Conservation (phyloP, 1,140 invertebrate genomes). For the Caenorhabditis briggsae region DNA sequence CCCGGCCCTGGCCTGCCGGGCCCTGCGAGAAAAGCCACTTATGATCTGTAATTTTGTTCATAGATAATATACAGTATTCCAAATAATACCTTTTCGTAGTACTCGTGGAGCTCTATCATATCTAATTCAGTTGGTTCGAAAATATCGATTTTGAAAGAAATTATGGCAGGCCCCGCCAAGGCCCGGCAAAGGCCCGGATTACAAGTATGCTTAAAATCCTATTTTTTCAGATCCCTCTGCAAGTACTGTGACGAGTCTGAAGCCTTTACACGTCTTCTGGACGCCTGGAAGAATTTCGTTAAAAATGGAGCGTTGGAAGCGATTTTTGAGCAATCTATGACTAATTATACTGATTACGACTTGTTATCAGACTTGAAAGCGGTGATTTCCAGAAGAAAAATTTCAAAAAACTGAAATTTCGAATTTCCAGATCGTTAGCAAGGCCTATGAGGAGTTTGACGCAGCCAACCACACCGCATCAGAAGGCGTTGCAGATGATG, state of each 20-base stretch:
- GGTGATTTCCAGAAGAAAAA: not conserved
- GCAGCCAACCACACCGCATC: too few relatives aligned
- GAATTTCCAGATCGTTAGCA: not conserved
- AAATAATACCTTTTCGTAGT: too few relatives aligned
- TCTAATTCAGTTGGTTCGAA: too few relatives aligned
- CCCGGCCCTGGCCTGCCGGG: too few relatives aligned
- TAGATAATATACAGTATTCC: too few relatives aligned
- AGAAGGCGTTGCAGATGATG: not conserved
- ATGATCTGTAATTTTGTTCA: too few relatives aligned
- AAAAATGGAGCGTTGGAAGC: slow-evolving; percentile 27
- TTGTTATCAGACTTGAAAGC: slow-evolving; percentile 14
- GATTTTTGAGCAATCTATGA: not conserved
- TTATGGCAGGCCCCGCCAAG: too few relatives aligned
- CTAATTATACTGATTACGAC: slow-evolving; percentile 39
- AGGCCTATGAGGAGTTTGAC: not conserved
- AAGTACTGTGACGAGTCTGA: slow-evolving; percentile 24
- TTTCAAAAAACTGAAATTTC: not conserved
- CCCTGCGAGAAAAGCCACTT: too few relatives aligned
- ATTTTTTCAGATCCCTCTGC: slow-evolving; percentile 4
- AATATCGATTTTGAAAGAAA: too few relatives aligned
- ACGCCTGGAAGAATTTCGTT: slow-evolving; percentile 4
- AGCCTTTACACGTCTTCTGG: slow-evolving; percentile 23
- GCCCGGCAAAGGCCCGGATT: too few relatives aligned
- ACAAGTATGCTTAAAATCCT: too few relatives aligned
- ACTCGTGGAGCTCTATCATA: too few relatives aligned